Percentiles rank a stretch among this genome's conserved stretches.
phyloP scores from a whole-genome alignment of 2,113 vertebrate species.

The Maccullochella peelii region DNA sequence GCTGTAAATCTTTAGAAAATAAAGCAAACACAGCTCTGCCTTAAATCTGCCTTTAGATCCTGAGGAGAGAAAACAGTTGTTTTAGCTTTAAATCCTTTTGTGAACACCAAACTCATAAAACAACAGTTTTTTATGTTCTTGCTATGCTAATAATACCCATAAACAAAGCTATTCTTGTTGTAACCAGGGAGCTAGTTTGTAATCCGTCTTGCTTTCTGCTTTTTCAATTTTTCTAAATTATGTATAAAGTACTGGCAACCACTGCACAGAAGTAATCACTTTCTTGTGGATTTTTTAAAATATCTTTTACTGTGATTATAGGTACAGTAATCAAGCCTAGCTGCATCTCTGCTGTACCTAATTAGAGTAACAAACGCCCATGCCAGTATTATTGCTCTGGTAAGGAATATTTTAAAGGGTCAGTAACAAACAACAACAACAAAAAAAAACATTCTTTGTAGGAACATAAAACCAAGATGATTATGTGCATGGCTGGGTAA shows the following conservation, averaged over 20 bases:
- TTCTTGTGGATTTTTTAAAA: neutral
- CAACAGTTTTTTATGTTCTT: constrained; percentile 15
- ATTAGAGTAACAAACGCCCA: constrained; percentile 33
- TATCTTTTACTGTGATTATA: neutral
- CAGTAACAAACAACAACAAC: neutral
- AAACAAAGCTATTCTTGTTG: constrained; percentile 36
- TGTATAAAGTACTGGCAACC: neutral
- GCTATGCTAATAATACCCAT: constrained; percentile 10
- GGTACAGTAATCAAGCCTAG: neutral
- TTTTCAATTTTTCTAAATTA: constrained; percentile 22
- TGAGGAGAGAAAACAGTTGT: neutral
- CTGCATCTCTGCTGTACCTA: constrained; percentile 25
- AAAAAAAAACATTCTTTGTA: neutral
- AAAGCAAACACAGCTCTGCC: neutral
- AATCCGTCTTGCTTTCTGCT: constrained; percentile 23
- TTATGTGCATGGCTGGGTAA: neutral
- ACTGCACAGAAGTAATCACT: constrained; percentile 13
- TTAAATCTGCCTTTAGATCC: neutral
- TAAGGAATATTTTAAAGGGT: constrained; percentile 12
- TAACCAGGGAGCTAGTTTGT: constrained; percentile 19
- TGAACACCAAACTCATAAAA: constrained; percentile 7
- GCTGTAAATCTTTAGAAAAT: neutral
- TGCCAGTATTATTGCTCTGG: constrained; percentile 12
- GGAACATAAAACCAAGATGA: constrained; percentile 9
- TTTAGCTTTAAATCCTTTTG: constrained; percentile 34